These are phyloP conservation scores for Cheilosia impressa DNA, from an alignment of 2,888 invertebrate genomes.

Conservation along the genomic window DNA sequence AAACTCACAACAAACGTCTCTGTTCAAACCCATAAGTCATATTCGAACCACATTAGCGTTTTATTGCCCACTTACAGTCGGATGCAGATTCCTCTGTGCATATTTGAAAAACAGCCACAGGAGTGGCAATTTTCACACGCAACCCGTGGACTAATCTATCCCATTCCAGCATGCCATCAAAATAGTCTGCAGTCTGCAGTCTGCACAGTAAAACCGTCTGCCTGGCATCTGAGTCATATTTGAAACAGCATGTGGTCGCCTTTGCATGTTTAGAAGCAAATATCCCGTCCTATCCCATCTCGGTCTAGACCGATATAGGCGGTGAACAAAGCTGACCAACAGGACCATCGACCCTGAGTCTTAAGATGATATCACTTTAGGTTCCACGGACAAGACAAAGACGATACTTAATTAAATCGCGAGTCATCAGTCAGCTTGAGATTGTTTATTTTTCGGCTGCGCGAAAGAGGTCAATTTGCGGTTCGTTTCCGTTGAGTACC, in stretches of 20 bases:
- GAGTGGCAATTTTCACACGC: conserved; percentile 66
- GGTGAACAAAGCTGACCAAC: conserved; percentile 23
- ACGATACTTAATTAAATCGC: conserved; percentile 54
- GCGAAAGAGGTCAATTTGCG: conserved; percentile 56
- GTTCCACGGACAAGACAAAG: conserved; percentile 25
- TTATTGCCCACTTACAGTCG: neutral
- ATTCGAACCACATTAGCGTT: neutral
- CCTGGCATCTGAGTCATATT: conserved; percentile 45
- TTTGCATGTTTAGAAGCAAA: conserved; percentile 55
- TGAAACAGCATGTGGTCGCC: conserved; percentile 42
- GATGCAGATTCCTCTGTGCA: neutral
- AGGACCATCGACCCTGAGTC: conserved; percentile 58
- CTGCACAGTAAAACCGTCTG: conserved; percentile 39
- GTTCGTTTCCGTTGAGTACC: conserved; percentile 44
- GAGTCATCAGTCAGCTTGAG: conserved; percentile 11
- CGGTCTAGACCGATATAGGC: conserved; percentile 43
- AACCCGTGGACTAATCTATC: conserved; percentile 31
- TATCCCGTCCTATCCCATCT: conserved; percentile 25
- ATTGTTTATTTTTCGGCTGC: conserved; percentile 57
- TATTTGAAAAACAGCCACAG: conserved; percentile 8
- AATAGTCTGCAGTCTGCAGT: no score
- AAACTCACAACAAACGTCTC: no score
- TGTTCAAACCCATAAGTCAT: no score
- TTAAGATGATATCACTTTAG: conserved; percentile 52
- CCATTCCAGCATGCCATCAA: conserved; percentile 16